Evolutionary conservation across 2,888 invertebrate species (phyloP).

Genomic region (Tachina grossa): DNA sequence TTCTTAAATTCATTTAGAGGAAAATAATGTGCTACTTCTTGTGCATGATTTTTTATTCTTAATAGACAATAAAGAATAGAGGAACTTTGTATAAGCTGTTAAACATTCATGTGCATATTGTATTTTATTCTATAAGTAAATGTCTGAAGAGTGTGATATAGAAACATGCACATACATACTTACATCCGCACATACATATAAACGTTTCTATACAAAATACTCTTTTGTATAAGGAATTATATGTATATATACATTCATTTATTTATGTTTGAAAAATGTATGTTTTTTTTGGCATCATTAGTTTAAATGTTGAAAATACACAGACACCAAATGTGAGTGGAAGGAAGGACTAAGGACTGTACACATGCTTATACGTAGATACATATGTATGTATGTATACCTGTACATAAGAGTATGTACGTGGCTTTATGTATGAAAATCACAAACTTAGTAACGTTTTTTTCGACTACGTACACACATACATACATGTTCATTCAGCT

Average conservation of each 20-base stretch:
- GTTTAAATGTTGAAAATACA: slow-evolving; percentile 54
- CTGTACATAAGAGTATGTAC: not conserved
- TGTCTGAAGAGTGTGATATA: slow-evolving; percentile 31
- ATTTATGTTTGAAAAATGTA: slow-evolving; percentile 15
- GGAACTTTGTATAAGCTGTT: slow-evolving; percentile 46
- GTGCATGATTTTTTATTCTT: slow-evolving; percentile 25
- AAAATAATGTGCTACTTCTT: slow-evolving; percentile 46
- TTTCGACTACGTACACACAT: not conserved
- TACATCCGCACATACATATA: not conserved
- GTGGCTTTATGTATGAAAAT: slow-evolving; percentile 5
- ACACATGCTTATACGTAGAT: not conserved
- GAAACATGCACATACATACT: not conserved
- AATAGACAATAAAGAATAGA: slow-evolving; percentile 56
- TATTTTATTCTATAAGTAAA: slow-evolving; percentile 34
- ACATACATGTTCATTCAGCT: slow-evolving; percentile 52
- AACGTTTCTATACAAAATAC: not conserved
- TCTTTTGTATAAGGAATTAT: not conserved
- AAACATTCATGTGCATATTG: slow-evolving; percentile 38
- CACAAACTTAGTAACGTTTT: slow-evolving; percentile 20
- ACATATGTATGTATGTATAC: not conserved
- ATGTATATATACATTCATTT: not conserved
- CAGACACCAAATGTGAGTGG: not conserved
- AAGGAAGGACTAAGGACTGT: not conserved
- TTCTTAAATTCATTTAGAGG: slow-evolving; percentile 46
- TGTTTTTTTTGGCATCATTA: slow-evolving; percentile 62